Evolutionary conservation across 2,797 vertebrate genomes (phyloP), one percentile per base, ranked within the genome.

Genomic region (Apodemus agrarius): DNA sequence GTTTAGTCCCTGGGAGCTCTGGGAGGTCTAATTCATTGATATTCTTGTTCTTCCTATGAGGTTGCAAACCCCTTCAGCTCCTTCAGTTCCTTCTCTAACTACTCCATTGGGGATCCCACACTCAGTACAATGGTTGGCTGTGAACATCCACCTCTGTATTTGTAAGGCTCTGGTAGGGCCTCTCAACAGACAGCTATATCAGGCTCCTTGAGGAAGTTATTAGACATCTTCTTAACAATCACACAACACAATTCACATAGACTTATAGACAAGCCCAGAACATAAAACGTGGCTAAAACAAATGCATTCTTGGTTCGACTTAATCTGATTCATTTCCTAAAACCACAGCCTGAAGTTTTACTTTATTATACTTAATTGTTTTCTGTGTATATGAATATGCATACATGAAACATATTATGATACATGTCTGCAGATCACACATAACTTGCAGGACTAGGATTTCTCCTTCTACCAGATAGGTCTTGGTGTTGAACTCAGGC

Each of bases 321-420:
- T 46, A 93, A 65, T 79, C 6, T 94, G 37, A 80, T n/a, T 9
- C 16, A 75, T 10, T 52, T 7, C 76, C 61, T 90, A 81, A 95
- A 96, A 96, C 63, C 79, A 89, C 52, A 76, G 29, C 14, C 5
- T 93, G 76, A 69, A 76, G 6, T 93, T 97, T 89, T 67, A 13
- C 11, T 52, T 13, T 69, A 49, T 86, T n/a, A 16, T 49, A 24
- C 9, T n/a, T 69, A 14, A 11, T 69, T 54, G 12, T 52, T 52
- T 52, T 24, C 37, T 63, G 16, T 65, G 9, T 65, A 19, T 43
- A 11, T 7, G 34, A 49, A 34, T 37, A 34, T 52, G 7, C 34
- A 54, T 4, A 54, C 34, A 52, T 24, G 26, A 67, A 69, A n/a
- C n/a, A 69, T 54, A 37, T 13, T 31, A 49, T 69, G 34, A 22